Evolutionary conservation across 2,113 vertebrate species (phyloP), one percentile per base, ranked within the genome.

Genomic region (Toxostoma redivivum): DNA sequence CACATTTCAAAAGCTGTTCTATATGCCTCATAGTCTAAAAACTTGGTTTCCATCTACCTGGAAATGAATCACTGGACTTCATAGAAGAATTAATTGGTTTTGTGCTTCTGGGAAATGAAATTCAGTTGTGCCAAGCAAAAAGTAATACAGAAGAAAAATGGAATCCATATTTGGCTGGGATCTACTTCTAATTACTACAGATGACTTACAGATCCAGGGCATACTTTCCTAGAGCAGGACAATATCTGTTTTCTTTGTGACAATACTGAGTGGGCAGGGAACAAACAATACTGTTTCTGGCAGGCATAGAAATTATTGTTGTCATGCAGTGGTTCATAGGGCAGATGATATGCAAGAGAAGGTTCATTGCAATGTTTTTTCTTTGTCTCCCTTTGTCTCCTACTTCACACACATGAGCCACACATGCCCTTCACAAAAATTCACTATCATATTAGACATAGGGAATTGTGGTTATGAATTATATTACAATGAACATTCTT

Each of bases 61-160:
- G 50, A 91, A 95, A 87, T 81, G 65, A 89, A 76, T 89, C 87
- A 89, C 73, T 79, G 50, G 38, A 72, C 40, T 79, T 92, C 69
- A 71, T 11, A 73, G 30, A 51, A 92, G 40, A 90, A 90, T 50
- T 82, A 66, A 88, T 38, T 86, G 11, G 10, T 64, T 87, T 83
- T 81, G 28, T 81, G 22, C 40, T 87, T 95, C 89, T 87, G 87
- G 50, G 62, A 94, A 94, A 76, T 71, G 47, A 81, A 92, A 83
- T 48, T 54, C 37, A 58, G 25, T 50, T 57, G 13, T 38, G 25
- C 25, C 77, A 91, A 89, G 37, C 40, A 91, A 78, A 88, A 82
- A 80, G 62, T 35, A 85, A 57, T 50, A 65, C 24, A 38, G 79
- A 88, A 84, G 27, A 57, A 48, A 90, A 84, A 89, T 66, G 3